Evolutionary conservation across 1,140 invertebrate species (phyloP), one percentile per base, ranked within the genome.

Genomic region (Aradophagus sp.): DNA sequence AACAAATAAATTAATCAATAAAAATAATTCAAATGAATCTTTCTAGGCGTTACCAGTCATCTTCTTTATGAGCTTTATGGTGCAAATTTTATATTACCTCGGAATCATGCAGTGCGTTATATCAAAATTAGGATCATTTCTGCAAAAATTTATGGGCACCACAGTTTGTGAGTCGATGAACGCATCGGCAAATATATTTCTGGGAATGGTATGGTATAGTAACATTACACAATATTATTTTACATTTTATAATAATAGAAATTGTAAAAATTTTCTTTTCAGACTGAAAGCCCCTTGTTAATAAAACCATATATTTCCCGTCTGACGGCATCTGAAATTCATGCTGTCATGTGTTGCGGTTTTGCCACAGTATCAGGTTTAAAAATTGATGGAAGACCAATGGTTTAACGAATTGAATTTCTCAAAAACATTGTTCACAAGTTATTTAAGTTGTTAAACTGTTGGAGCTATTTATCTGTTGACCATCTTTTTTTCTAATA

Each of bases 361-460:
- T 98, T 98, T 83, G 94, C 96, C 0, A 97, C 96, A 5, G 95
- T 98, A 12, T 96, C 97, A 23, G 97, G 95, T 89, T 78, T 78
- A 10, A 23, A 23, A n/a, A n/a, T n/a, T n/a, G n/a, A n/a, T n/a
- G n/a, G n/a, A n/a, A n/a, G n/a, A n/a, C n/a, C n/a, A n/a, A n/a
- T n/a, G n/a, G n/a, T n/a, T n/a, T n/a, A n/a, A n/a, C n/a, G n/a
- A n/a, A n/a, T n/a, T n/a, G n/a, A n/a, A n/a, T n/a, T n/a, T n/a
- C n/a, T n/a, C n/a, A n/a, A n/a, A n/a, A n/a, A n/a, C n/a, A n/a
- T n/a, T n/a, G n/a, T n/a, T n/a, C n/a, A n/a, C n/a, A n/a, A n/a
- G n/a, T n/a, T n/a, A n/a, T n/a, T n/a, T n/a, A n/a, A n/a, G n/a
- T n/a, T n/a, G n/a, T n/a, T n/a, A n/a, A n/a, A n/a, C n/a, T n/a